A percentile compares a stretch with the other conserved stretches of the same genome.
Conservation (phyloP, 2,797 vertebrate genomes). For the Diceros bicornis region DNA sequence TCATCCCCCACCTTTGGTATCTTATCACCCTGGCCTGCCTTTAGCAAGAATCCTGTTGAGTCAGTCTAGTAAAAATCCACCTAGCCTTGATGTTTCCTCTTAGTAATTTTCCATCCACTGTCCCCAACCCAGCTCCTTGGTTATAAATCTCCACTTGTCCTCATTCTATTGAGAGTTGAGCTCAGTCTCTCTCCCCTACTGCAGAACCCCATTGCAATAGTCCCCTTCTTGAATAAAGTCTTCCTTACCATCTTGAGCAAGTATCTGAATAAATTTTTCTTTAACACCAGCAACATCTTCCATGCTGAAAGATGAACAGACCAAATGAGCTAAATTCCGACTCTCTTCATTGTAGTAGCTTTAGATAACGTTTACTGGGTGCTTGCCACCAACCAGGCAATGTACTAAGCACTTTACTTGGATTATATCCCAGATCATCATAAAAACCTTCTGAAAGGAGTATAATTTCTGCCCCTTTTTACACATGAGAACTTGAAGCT, state of each 20-base stretch:
- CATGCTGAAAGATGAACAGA: slow-evolving; percentile 17
- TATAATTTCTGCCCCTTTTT: not conserved
- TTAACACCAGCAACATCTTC: not conserved
- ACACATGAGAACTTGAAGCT: not conserved
- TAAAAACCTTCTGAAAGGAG: not conserved
- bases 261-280: not conserved
- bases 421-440: not conserved
- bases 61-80: not conserved
- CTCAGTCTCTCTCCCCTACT: not conserved
- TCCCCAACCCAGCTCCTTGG: not conserved
- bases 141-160: not conserved
- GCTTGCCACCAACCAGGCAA: not conserved
- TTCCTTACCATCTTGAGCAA: not conserved
- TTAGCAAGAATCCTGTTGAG: not conserved
- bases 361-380: not conserved
- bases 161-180: slow-evolving; percentile 5
- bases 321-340: not conserved
- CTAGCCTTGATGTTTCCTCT: not conserved
- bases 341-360: not conserved
- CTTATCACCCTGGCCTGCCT: not conserved
- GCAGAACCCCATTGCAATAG: not conserved
- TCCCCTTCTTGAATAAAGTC: not conserved
- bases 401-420: not conserved
- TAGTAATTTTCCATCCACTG: not conserved
- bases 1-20: not conserved